These are phyloP conservation scores for Stegophylla sp. DNA, from an alignment of 2,888 invertebrate species.

Conservation along the genomic window DNA sequence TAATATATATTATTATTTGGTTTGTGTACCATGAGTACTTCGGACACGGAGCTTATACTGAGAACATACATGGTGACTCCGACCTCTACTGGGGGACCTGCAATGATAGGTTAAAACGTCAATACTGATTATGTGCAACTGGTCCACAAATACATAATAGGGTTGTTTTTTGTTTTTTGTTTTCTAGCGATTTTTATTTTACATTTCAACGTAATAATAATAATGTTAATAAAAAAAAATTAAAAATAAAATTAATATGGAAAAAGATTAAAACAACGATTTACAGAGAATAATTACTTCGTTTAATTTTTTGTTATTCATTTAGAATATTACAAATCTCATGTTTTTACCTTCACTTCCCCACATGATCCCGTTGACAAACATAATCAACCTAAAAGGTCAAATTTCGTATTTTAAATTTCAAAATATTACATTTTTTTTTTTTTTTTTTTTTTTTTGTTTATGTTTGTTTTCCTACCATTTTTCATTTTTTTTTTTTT, in stretches of 20 bases:
- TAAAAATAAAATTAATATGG: background rate
- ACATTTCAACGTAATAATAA: slow-evolving; percentile 1
- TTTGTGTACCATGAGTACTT: slow-evolving; percentile 69
- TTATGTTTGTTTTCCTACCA: no score
- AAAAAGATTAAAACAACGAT: background rate
- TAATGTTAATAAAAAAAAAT: background rate
- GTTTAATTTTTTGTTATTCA: slow-evolving; percentile 30
- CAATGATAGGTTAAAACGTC: slow-evolving; percentile 61
- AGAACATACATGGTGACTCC: slow-evolving; percentile 71
- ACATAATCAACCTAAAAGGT: slow-evolving; percentile 57
- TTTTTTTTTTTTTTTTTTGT: slow-evolving; percentile 35
- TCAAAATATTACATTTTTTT: slow-evolving; percentile 10
- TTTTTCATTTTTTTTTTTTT: no score
- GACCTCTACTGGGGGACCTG: slow-evolving; percentile 69
- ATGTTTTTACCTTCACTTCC: slow-evolving; percentile 52
- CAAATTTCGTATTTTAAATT: slow-evolving; percentile 50
- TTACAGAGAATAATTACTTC: slow-evolving; percentile 40
- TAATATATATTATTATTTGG: slow-evolving; percentile 46
- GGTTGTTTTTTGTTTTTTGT: no score
- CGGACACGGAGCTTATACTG: slow-evolving; percentile 71
- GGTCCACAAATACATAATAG: slow-evolving; percentile 37
- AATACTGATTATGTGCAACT: slow-evolving; percentile 34
- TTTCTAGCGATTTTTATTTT: slow-evolving; percentile 36
- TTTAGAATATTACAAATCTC: slow-evolving; percentile 56
- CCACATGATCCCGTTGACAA: slow-evolving; percentile 53